phyloP scores from a whole-genome alignment of 2,113 vertebrate species.

The Gasterosteus nipponicus region DNA sequence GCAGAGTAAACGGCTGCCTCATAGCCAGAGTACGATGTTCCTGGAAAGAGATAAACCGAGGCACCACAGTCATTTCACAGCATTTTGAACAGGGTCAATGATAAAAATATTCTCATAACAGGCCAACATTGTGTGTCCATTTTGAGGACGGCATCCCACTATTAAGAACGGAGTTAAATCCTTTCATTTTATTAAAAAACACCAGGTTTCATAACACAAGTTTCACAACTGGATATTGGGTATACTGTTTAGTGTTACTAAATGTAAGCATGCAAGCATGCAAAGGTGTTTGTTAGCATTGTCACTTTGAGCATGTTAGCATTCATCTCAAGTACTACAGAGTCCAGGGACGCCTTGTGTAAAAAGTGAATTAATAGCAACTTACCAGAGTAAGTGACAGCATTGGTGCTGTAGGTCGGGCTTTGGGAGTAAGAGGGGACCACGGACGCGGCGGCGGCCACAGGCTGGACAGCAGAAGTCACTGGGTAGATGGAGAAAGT shows the following conservation, averaged over 20 bases:
- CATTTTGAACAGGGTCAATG: neutral
- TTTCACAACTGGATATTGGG: neutral
- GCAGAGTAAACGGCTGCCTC: slow-evolving; percentile 99
- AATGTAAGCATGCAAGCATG: neutral
- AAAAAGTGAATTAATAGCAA: too few relatives aligned
- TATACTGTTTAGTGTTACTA: neutral
- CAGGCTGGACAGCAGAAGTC: slow-evolving; percentile 94
- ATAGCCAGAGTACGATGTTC: slow-evolving; percentile 96
- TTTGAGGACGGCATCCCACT: too few relatives aligned
- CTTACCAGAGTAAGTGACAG: slow-evolving; percentile 92
- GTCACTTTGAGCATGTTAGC: neutral
- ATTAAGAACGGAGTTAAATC: too few relatives aligned
- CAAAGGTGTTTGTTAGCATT: neutral
- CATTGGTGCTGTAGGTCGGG: slow-evolving; percentile 96
- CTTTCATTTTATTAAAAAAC: neutral
- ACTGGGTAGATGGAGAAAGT: slow-evolving; percentile 98
- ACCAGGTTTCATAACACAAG: neutral
- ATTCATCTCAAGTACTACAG: neutral
- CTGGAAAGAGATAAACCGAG: slow-evolving; percentile 67
- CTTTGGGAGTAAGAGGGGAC: slow-evolving; percentile 97
- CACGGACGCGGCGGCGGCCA: slow-evolving; percentile 92
- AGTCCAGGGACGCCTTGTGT: neutral
- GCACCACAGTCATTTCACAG: neutral
- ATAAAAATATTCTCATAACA: neutral
- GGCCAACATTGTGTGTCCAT: too few relatives aligned